Percentiles rank a stretch among this genome's conserved stretches.
Evolutionary conservation across 2,888 invertebrate genomes (phyloP).

Genomic region (Callimorpha dominula): DNA sequence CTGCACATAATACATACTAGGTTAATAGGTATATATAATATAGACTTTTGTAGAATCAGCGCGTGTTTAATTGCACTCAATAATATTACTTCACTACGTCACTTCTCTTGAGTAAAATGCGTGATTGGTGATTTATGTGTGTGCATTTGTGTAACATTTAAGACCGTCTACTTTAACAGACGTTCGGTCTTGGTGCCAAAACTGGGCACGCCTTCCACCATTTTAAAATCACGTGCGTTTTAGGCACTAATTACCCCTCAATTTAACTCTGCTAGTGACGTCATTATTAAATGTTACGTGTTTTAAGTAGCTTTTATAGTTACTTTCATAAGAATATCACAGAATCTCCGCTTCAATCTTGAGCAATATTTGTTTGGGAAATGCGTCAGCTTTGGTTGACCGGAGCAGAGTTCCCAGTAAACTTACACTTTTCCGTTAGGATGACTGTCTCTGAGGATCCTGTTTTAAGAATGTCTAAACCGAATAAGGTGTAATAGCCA

Average conservation of each 20-base stretch:
- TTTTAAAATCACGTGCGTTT: background rate
- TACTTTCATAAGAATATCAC: no score
- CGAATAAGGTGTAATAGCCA: no score
- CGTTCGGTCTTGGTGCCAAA: background rate
- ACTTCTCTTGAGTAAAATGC: background rate
- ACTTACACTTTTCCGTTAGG: no score
- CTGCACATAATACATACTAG: no score
- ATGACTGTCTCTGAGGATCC: no score
- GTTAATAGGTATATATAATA: background rate
- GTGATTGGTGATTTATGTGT: background rate
- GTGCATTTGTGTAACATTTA: background rate
- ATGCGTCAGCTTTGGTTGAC: no score
- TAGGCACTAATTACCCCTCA: background rate
- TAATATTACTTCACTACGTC: background rate
- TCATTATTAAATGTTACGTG: background rate
- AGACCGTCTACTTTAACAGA: background rate
- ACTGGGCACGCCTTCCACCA: background rate
- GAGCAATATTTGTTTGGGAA: no score
- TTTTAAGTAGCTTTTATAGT: no score
- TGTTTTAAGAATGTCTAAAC: no score
- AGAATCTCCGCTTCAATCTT: no score
- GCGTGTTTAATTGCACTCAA: background rate
- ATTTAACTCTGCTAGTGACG: background rate
- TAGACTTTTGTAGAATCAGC: background rate
- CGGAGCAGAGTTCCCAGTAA: no score